Conservation (phyloP, 2,113 vertebrate species). For the Oncorhynchus tshawytscha region DNA sequence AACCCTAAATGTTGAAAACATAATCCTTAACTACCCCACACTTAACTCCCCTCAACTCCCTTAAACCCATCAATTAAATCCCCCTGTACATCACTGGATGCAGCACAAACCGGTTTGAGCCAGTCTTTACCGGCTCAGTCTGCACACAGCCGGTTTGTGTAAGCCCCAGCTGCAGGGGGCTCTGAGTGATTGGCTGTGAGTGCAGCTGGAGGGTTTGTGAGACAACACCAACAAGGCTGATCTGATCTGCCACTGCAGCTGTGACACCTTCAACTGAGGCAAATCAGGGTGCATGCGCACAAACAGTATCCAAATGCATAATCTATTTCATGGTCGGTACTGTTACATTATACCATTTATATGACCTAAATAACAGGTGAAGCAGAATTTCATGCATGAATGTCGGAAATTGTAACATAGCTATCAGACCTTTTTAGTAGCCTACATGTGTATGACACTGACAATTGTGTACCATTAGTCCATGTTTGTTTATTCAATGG, state of each 20-base stretch:
- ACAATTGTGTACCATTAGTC: too few species aligned
- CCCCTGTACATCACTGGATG: constrained; percentile 44
- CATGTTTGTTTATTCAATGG: too few species aligned
- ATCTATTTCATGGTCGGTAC: too few species aligned
- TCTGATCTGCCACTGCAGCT: constrained; percentile 34
- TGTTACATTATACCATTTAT: too few species aligned
- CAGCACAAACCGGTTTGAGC: constrained; percentile 64
- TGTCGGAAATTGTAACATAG: too few species aligned
- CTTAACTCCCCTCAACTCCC: constrained; percentile 17
- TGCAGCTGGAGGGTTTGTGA: constrained; percentile 59
- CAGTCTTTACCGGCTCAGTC: constrained; percentile 62
- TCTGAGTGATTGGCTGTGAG: constrained; percentile 48
- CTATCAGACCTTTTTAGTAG: too few species aligned
- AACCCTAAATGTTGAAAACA: neutral
- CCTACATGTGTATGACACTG: too few species aligned
- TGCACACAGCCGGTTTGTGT: constrained; percentile 71
- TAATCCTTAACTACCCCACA: constrained; percentile 24
- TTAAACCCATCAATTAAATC: constrained; percentile 53
- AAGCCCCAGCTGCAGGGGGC: constrained; percentile 67
- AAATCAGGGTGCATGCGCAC: constrained; percentile 16
- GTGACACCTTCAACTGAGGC: constrained; percentile 6
- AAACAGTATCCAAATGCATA: neutral
- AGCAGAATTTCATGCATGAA: too few species aligned
- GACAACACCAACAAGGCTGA: constrained; percentile 10
- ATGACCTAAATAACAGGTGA: too few species aligned